Conservation (phyloP, 1,140 invertebrate genomes). For the Zaprionus gabonicus region DNA sequence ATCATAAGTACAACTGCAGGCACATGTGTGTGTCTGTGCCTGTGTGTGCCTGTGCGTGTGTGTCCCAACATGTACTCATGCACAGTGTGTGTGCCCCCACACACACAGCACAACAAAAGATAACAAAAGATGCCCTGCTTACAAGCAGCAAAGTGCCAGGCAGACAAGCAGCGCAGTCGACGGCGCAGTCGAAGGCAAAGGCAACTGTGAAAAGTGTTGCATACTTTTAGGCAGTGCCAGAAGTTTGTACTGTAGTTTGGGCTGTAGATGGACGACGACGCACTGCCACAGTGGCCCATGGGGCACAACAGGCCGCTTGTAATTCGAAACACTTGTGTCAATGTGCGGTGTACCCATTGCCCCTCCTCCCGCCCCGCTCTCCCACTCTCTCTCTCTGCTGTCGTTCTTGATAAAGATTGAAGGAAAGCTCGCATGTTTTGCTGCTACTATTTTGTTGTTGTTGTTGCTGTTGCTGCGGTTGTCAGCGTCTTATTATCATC, state of each 20-base stretch:
- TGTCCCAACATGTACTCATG: neutral
- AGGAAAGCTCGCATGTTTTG: conserved; percentile 49
- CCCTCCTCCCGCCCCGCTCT: neutral
- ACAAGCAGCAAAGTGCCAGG: conserved; percentile 57
- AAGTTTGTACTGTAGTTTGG: conserved; percentile 21
- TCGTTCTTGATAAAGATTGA: conserved; percentile 16
- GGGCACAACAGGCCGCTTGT: conserved; percentile 37
- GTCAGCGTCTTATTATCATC: conserved; percentile 82
- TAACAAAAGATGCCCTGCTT: conserved; percentile 66
- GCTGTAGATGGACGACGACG: conserved; percentile 45
- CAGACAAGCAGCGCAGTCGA: conserved; percentile 21
- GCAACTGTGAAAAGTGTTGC: conserved; percentile 43
- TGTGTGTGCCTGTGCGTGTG: neutral
- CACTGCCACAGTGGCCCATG: conserved; percentile 24
- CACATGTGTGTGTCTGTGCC: neutral
- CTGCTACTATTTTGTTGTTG: conserved; percentile 57
- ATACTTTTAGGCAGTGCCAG: conserved; percentile 19
- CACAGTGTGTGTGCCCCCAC: neutral
- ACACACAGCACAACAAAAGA: conserved; percentile 41
- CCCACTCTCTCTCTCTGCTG: neutral
- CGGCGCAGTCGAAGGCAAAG: conserved; percentile 8
- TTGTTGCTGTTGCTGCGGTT: conserved; percentile 69
- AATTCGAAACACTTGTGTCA: conserved; percentile 84
- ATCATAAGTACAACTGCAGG: conserved; percentile 44
- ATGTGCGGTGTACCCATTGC: conserved; percentile 27